Conservation (phyloP, 2,888 invertebrate genomes). For the Mythimna vitellina region DNA sequence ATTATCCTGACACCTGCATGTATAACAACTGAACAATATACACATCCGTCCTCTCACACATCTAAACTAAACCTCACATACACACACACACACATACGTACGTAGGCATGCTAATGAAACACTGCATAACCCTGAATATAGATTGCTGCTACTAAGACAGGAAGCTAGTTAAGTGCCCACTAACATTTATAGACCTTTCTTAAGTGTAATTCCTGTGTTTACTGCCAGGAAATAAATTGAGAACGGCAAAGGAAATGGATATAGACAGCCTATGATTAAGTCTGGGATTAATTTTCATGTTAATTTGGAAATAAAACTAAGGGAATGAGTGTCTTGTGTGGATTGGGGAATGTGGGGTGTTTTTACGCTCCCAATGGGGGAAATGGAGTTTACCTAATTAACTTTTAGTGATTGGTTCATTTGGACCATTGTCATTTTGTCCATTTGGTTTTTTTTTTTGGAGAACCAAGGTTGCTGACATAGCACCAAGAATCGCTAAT, state of each 20-base stretch:
- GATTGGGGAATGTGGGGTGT: slow-evolving; percentile 11
- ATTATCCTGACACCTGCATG: too few relatives aligned
- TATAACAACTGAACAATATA: not conserved
- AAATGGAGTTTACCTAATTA: slow-evolving; percentile 10
- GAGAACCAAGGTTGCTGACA: too few relatives aligned
- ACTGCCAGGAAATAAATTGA: slow-evolving; percentile 54
- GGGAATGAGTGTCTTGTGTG: not conserved
- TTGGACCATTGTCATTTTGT: too few relatives aligned
- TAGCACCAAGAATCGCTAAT: too few relatives aligned
- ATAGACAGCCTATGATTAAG: slow-evolving; percentile 37
- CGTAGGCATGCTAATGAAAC: slow-evolving; percentile 66
- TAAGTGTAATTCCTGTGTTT: slow-evolving; percentile 50
- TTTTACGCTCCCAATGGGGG: not conserved
- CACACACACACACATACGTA: slow-evolving; percentile 35
- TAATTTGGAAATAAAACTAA: slow-evolving; percentile 44
- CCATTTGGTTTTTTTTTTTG: too few relatives aligned
- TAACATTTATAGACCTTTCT: slow-evolving; percentile 65
- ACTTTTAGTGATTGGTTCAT: slow-evolving; percentile 1
- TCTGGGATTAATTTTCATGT: slow-evolving; percentile 48
- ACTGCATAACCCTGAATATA: slow-evolving; percentile 66
- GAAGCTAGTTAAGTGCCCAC: slow-evolving; percentile 62
- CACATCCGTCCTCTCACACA: too few relatives aligned
- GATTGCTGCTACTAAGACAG: slow-evolving; percentile 63
- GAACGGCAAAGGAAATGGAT: slow-evolving; percentile 36
- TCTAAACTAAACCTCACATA: too few relatives aligned